Evolutionary conservation across 2,113 vertebrate species (phyloP).

Genomic region (Varanus salvator): DNA sequence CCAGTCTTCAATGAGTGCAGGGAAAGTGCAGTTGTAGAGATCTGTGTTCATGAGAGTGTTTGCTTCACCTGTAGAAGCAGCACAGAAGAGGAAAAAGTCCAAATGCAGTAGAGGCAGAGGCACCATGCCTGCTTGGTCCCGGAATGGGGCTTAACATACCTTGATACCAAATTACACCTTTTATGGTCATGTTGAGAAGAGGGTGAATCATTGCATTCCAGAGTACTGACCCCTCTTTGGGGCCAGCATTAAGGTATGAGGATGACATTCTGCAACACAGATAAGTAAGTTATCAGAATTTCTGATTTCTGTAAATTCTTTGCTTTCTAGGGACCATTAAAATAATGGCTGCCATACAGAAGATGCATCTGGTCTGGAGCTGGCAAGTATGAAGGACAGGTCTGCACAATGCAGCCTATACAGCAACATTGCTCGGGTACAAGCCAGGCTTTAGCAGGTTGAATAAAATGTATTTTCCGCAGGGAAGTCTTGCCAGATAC

Average conservation of each 20-base stretch:
- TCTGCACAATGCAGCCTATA: background rate
- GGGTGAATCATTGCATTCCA: slow-evolving; percentile 97
- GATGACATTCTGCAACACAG: slow-evolving; percentile 35
- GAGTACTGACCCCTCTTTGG: slow-evolving; percentile 72
- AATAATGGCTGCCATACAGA: background rate
- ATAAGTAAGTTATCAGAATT: background rate
- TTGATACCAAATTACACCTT: slow-evolving; percentile 92
- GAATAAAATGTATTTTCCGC: background rate
- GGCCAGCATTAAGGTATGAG: slow-evolving; percentile 9
- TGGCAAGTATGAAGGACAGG: background rate
- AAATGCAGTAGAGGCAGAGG: accelerated
- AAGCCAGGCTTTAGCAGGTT: accelerated
- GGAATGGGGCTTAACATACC: slow-evolving; percentile 68
- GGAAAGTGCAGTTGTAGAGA: slow-evolving; percentile 90
- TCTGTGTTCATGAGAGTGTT: slow-evolving; percentile 80
- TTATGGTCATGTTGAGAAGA: slow-evolving; percentile 87
- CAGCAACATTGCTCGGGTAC: background rate
- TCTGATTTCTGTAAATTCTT: background rate
- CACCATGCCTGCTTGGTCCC: background rate
- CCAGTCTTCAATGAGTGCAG: slow-evolving; percentile 89
- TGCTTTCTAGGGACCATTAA: background rate
- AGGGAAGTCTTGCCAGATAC: background rate
- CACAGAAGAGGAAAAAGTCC: accelerated
- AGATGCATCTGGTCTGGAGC: background rate
- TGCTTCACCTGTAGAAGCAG: slow-evolving; percentile 79